Conservation (phyloP, 1,140 invertebrate genomes). For the Pygmarrhopalites habei region DNA sequence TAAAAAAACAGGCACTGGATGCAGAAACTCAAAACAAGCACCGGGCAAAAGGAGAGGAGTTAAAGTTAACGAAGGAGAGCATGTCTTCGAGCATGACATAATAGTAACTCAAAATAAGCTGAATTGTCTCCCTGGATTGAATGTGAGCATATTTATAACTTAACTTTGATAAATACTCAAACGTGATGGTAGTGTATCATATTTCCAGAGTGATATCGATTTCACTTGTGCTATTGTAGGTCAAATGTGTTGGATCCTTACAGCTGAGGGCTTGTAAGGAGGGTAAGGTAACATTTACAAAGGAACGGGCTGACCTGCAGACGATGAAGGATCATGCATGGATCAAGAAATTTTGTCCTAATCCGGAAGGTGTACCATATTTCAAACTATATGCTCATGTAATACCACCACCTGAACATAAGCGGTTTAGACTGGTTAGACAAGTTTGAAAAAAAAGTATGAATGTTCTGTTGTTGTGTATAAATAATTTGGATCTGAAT, state of each 20-base stretch:
- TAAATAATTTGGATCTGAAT: too few relatives aligned
- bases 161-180: background rate
- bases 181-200: background rate
- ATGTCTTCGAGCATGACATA: slow-evolving; percentile 12
- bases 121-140: slow-evolving; percentile 27
- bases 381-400: slow-evolving; percentile 34
- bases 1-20: slow-evolving; percentile 30
- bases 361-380: slow-evolving; percentile 10
- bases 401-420: slow-evolving; percentile 29
- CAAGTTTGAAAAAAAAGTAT: too few relatives aligned
- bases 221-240: too few relatives aligned
- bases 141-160: too few relatives aligned
- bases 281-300: slow-evolving; percentile 21
- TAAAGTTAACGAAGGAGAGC: slow-evolving; percentile 11
- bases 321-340: background rate
- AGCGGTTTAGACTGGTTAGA: slow-evolving; percentile 23
- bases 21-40: slow-evolving; percentile 17
- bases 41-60: slow-evolving; percentile 1
- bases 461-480: too few relatives aligned
- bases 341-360: slow-evolving; percentile 9
- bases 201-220: background rate
- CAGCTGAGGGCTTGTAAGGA: slow-evolving; percentile 24
- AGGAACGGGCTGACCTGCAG: slow-evolving; percentile 28
- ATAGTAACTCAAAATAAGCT: slow-evolving; percentile 19
- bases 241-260: background rate